phyloP scores from a whole-genome alignment of 2,113 vertebrate species.

The Struthidea cinerea region DNA sequence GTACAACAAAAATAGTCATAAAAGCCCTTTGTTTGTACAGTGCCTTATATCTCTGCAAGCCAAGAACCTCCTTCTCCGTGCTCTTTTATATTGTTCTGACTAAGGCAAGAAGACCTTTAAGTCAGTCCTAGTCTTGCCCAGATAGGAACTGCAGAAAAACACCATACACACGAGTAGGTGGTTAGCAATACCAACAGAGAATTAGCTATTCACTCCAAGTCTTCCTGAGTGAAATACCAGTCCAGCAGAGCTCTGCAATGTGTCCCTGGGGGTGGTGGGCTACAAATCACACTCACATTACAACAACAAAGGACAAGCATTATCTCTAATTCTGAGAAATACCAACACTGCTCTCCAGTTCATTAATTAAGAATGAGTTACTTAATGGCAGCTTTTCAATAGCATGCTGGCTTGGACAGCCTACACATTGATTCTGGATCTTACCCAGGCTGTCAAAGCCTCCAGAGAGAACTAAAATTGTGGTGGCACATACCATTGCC shows the following conservation, averaged over 20 bases:
- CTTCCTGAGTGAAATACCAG: not conserved
- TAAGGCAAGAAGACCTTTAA: constrained; percentile 25
- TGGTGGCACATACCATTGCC: not conserved
- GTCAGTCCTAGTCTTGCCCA: not conserved
- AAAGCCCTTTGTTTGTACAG: not conserved
- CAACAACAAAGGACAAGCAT: not conserved
- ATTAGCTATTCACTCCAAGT: not conserved
- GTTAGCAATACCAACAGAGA: not conserved
- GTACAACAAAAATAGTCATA: not conserved
- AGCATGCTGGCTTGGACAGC: not conserved
- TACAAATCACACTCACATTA: not conserved
- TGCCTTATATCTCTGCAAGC: not conserved
- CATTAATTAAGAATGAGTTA: not conserved
- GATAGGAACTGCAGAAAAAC: not conserved
- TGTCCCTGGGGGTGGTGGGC: not conserved
- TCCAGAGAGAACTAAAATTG: not conserved
- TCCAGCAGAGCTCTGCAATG: not conserved
- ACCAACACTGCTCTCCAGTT: not conserved
- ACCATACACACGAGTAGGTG: not conserved
- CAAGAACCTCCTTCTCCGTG: not conserved
- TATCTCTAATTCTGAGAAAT: not conserved
- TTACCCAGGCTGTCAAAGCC: not conserved
- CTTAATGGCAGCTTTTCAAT: not conserved
- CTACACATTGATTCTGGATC: not conserved
- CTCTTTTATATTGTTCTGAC: not conserved